Percentiles rank a stretch among this genome's conserved stretches.
These are phyloP conservation scores for Tapera naevia DNA, from an alignment of 2,797 vertebrate species.

Conservation along the genomic window DNA sequence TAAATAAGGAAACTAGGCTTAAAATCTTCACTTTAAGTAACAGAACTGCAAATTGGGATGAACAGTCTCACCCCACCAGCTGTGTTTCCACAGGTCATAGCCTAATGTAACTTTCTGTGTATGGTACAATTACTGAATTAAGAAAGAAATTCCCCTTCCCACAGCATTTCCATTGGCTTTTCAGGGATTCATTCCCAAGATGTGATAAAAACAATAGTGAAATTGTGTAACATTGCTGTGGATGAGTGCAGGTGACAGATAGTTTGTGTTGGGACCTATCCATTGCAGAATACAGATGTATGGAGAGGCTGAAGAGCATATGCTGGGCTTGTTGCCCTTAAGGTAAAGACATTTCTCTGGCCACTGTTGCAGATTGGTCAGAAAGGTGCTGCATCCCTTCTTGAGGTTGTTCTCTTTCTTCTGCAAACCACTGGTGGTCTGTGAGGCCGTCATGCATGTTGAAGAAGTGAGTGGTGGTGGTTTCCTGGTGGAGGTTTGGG, in stretches of 20 bases:
- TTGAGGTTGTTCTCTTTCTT: neutral
- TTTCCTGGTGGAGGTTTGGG: neutral
- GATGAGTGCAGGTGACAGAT: neutral
- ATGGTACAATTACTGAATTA: neutral
- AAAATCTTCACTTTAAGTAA: neutral
- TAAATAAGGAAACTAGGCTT: neutral
- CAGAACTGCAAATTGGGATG: neutral
- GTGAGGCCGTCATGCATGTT: fast-evolving
- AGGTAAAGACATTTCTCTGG: neutral
- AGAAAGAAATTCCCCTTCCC: neutral
- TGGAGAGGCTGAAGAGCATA: neutral
- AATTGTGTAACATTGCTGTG: too few relatives aligned
- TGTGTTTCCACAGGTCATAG: fast-evolving
- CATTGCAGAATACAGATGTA: neutral
- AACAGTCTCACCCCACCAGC: too few relatives aligned
- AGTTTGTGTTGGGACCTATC: neutral
- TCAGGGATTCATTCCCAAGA: neutral
- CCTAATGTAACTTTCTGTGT: neutral
- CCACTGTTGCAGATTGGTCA: fast-evolving
- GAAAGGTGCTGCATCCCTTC: neutral
- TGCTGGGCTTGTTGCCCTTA: neutral
- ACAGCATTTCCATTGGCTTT: neutral
- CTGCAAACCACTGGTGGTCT: neutral
- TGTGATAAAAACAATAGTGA: neutral
- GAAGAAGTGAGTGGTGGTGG: neutral